Conservation (phyloP, 2,797 vertebrate genomes). For the Sebastes steindachneri region DNA sequence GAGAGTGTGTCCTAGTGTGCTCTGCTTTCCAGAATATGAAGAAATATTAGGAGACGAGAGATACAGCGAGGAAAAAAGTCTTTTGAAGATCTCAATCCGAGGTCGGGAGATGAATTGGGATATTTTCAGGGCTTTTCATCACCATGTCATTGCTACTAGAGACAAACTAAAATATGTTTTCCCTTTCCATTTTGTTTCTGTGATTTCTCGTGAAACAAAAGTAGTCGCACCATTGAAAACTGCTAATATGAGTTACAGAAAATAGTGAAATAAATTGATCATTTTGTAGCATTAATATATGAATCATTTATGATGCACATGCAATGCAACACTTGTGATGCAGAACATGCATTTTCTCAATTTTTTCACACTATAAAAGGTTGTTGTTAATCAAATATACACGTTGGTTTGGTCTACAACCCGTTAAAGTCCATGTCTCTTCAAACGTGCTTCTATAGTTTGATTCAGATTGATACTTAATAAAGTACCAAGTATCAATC, state of each 20-base stretch:
- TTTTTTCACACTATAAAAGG: not conserved
- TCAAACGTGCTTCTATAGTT: no score
- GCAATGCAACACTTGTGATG: not conserved
- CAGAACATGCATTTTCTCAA: not conserved
- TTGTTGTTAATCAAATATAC: not conserved
- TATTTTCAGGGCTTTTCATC: constrained; percentile 9
- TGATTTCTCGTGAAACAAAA: not conserved
- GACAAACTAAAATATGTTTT: not conserved
- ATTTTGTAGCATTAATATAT: not conserved
- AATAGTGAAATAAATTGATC: not conserved
- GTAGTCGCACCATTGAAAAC: not conserved
- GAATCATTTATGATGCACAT: not conserved
- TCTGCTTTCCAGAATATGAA: not conserved
- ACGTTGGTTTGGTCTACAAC: not conserved
- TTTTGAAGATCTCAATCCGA: constrained; percentile 1
- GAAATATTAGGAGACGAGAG: not conserved
- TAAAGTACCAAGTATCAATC: not conserved
- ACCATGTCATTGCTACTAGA: not conserved
- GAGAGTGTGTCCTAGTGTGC: not conserved
- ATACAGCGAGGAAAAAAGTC: not conserved
- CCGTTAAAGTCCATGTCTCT: not conserved
- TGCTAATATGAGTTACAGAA: not conserved
- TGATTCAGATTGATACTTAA: not conserved
- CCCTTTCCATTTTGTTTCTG: not conserved
- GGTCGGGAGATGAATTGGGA: not conserved